A percentile compares a stretch with the other conserved stretches of the same genome.
Conservation (phyloP, 2,113 vertebrate genomes). For the Electrona antarctica region DNA sequence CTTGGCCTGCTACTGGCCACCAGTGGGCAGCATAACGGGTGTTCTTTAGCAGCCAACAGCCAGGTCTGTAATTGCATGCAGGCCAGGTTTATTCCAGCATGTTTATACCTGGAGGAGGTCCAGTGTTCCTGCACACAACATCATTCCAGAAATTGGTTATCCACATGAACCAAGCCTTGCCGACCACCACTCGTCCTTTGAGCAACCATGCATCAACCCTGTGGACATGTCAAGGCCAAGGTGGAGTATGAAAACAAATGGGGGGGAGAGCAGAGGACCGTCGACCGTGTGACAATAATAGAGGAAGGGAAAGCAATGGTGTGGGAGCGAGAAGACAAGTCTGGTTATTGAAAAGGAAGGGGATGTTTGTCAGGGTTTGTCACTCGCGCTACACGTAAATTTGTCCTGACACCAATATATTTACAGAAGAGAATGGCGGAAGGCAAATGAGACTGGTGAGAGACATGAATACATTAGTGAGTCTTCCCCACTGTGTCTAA, state of each 20-base stretch:
- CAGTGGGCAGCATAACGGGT: neutral
- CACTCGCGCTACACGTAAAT: constrained; percentile 35
- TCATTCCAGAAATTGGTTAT: constrained; percentile 25
- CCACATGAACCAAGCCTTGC: constrained; percentile 47
- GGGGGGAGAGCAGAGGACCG: too few relatives aligned
- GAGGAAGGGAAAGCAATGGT: too few relatives aligned
- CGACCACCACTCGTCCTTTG: constrained; percentile 7
- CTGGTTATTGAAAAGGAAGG: constrained; percentile 37
- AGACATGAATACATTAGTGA: constrained; percentile 51
- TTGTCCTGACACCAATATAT: constrained; percentile 46
- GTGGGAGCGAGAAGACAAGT: constrained; percentile 54
- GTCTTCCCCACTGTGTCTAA: constrained; percentile 38
- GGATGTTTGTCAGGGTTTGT: constrained; percentile 30
- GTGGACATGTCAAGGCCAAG: constrained; percentile 16
- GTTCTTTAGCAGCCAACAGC: neutral
- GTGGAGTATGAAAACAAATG: constrained; percentile 34
- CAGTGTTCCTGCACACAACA: constrained; percentile 28
- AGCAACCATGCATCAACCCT: constrained; percentile 27
- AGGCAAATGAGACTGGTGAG: constrained; percentile 36
- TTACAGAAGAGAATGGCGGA: constrained; percentile 37
- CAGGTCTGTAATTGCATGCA: neutral
- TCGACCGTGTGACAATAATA: too few relatives aligned
- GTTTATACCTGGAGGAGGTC: constrained; percentile 19
- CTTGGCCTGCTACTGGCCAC: constrained; percentile 17
- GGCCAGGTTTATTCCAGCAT: neutral